Evolutionary conservation across 2,888 invertebrate species (phyloP).

Genomic region (Gryllus longicercus): DNA sequence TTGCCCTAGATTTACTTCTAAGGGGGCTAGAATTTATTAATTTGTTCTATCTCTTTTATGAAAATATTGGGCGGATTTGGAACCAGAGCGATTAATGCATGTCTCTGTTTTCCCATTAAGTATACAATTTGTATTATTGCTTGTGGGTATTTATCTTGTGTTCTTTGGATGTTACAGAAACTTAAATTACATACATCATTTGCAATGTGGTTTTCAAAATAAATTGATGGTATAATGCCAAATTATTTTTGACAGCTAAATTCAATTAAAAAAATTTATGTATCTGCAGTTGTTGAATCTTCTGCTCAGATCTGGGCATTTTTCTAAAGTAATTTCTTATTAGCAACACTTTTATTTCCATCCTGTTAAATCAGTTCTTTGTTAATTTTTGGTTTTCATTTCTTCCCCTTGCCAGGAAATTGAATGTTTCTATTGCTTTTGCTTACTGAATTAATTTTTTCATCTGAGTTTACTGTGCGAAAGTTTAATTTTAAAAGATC

Average conservation of each 20-base stretch:
- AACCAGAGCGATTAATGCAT: conserved; percentile 28
- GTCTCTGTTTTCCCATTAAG: conserved; percentile 27
- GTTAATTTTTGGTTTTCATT: conserved; percentile 25
- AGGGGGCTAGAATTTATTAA: no score
- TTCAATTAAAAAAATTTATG: not conserved
- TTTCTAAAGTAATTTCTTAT: not conserved
- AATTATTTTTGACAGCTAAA: not conserved
- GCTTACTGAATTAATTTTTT: conserved; percentile 1
- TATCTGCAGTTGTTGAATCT: not conserved
- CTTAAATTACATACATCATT: not conserved
- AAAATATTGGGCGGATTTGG: not conserved
- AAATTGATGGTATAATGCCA: not conserved
- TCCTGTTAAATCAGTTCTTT: conserved; percentile 5
- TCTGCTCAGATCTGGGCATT: conserved; percentile 3
- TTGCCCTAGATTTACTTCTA: no score
- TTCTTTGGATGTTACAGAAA: conserved; percentile 4
- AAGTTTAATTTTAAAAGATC: not conserved
- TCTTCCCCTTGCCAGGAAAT: not conserved
- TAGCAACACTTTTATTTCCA: conserved; percentile 9
- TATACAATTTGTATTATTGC: conserved; percentile 11
- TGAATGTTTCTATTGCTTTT: not conserved
- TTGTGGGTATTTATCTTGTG: not conserved
- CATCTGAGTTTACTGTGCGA: conserved; percentile 4
- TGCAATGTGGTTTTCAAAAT: not conserved
- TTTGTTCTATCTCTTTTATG: no score